Evolutionary conservation across 2,797 vertebrate genomes (phyloP).

Genomic region (Caiman crocodilus): DNA sequence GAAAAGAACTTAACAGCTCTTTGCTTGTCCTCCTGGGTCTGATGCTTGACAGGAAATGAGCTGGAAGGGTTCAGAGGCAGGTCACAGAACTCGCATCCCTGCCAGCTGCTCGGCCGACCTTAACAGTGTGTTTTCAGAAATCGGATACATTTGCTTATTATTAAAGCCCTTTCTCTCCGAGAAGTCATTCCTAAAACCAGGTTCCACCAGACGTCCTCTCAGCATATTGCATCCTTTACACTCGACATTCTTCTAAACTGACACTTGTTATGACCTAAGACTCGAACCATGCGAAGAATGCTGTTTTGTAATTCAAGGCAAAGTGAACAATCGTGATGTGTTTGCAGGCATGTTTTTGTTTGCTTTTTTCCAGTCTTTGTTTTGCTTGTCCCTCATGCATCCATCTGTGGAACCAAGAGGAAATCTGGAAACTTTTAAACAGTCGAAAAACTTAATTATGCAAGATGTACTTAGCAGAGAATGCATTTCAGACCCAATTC

Average conservation of each 20-base stretch:
- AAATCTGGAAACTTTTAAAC: slow-evolving; percentile 37
- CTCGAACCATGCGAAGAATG: slow-evolving; percentile 66
- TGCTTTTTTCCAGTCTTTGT: slow-evolving; percentile 58
- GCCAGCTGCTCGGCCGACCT: slow-evolving; percentile 85
- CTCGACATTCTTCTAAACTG: slow-evolving; percentile 71
- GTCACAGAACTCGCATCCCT: slow-evolving; percentile 78
- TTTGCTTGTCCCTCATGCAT: slow-evolving; percentile 61
- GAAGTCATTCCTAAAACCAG: slow-evolving; percentile 71
- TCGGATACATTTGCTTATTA: slow-evolving; percentile 79
- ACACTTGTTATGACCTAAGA: slow-evolving; percentile 75
- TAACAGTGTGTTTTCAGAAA: slow-evolving; percentile 84
- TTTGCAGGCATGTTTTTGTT: slow-evolving; percentile 73
- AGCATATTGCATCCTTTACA: slow-evolving; percentile 69
- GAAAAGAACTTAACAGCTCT: slow-evolving; percentile 75
- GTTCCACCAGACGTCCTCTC: slow-evolving; percentile 58
- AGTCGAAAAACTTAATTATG: slow-evolving; percentile 20
- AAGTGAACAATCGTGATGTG: slow-evolving; percentile 50
- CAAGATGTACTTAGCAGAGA: slow-evolving; percentile 38
- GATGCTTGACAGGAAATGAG: slow-evolving; percentile 85
- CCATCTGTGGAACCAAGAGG: slow-evolving; percentile 58
- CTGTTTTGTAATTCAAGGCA: slow-evolving; percentile 73
- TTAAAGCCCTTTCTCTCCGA: slow-evolving; percentile 75
- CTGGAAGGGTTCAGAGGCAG: slow-evolving; percentile 79
- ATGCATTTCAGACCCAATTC: slow-evolving; percentile 28
- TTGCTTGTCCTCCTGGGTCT: slow-evolving; percentile 80